Base-by-base conservation (phyloP, 2,797 vertebrate species). In the Gymnoscopelus microlampas region DNA sequence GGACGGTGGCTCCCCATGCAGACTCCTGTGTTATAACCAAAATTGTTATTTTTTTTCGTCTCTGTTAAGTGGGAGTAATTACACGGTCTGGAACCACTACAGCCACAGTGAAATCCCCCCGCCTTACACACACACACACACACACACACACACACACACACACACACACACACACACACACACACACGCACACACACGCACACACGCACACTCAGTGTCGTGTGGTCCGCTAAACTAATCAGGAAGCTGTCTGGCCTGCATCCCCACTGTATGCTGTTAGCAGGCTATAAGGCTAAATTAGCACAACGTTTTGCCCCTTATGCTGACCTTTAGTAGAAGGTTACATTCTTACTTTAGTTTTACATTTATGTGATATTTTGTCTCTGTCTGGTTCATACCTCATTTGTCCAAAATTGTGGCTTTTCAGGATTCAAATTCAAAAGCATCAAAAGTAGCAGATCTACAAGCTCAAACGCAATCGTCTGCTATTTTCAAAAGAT, bases 31-130 rank as follows among this genome's bases (percentile, higher is more conserved):
- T 90, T 88, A 79, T 82, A 85, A 80, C 86, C 86, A 82, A 88
- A 88, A 86, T 85, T 81, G 85, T 86, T 86, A 58, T 84, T 84
- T 87, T 84, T 39, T 55, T 85, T 84, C 79, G 57, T 59, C 39
- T 19, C 84, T 90, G 85, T 88, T 91, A 89, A 91, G 89, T 89
- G 87, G 85, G 86, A 90, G 85, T 93, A 91, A 93, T 91, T 88
- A 87, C 88, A 92, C 79, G 85, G 85, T 90, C 84, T 87, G 70
- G 86, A 90, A 91, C 89, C 87, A 0, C 88, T 68, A 80, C 9
- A 58, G 85, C 85, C 89, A 81, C 88, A 89, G 83, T 87, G 71
- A 85, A 87, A 84, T 84, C 80, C 82, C 89, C 88, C 86, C 82
- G 77, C 75, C 80, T 29, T 6, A 8, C 48, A 32, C 32, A n/a